Conservation (phyloP, 2,888 invertebrate genomes). For the Eulithis testata region DNA sequence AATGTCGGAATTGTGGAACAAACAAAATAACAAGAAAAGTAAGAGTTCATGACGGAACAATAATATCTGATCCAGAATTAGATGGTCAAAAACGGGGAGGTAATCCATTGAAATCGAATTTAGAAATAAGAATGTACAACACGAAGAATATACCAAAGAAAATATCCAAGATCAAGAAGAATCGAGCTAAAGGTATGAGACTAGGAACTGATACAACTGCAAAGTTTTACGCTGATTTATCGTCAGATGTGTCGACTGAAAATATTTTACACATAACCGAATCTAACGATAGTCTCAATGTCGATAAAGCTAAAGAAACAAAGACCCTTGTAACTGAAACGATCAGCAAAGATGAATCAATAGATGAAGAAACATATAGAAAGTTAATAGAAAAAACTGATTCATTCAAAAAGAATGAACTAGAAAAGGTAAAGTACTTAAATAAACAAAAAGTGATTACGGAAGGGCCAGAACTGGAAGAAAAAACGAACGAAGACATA, state of each 20-base stretch:
- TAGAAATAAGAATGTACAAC: slow-evolving; percentile 86
- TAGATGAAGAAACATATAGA: slow-evolving; percentile 78
- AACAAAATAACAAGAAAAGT: slow-evolving; percentile 72
- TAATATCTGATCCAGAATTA: slow-evolving; percentile 70
- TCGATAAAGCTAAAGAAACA: slow-evolving; percentile 64
- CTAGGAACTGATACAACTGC: slow-evolving; percentile 81
- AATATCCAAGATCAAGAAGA: slow-evolving; percentile 88
- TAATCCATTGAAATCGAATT: slow-evolving; percentile 59
- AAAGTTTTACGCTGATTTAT: slow-evolving; percentile 87
- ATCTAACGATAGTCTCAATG: slow-evolving; percentile 86
- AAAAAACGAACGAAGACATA: slow-evolving; percentile 57
- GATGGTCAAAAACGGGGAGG: slow-evolving; percentile 59
- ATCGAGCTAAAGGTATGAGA: slow-evolving; percentile 83
- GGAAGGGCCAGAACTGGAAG: slow-evolving; percentile 74
- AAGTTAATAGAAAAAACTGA: slow-evolving; percentile 81
- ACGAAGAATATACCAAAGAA: slow-evolving; percentile 89
- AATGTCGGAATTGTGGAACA: slow-evolving; percentile 77
- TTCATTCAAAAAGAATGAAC: slow-evolving; percentile 81
- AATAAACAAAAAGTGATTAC: slow-evolving; percentile 79
- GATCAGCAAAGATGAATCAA: slow-evolving; percentile 75
- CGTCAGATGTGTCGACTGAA: slow-evolving; percentile 86
- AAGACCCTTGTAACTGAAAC: slow-evolving; percentile 55
- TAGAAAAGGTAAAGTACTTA: slow-evolving; percentile 79
- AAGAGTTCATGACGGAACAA: slow-evolving; percentile 58
- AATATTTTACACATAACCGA: slow-evolving; percentile 86